phyloP scores from a whole-genome alignment of 1,140 invertebrate species.

The Drosophila biarmipes region DNA sequence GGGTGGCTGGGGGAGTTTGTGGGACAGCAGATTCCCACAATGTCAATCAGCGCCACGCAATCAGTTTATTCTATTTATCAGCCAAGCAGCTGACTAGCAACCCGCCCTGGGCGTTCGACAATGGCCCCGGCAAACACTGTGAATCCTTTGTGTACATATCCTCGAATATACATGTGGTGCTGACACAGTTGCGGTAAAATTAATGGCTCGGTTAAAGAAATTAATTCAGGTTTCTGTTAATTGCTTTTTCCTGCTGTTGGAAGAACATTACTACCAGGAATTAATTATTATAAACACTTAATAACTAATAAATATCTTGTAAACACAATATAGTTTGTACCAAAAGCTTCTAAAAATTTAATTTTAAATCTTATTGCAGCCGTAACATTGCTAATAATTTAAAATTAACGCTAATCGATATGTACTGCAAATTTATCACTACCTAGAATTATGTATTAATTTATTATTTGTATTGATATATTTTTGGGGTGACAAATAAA shows the following conservation, averaged over 20 bases:
- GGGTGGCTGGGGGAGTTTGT: conserved; percentile 2
- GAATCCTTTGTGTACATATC: conserved; percentile 45
- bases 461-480: too few relatives aligned
- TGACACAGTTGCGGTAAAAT: conserved; percentile 22
- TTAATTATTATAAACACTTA: neutral
- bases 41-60: conserved; percentile 71
- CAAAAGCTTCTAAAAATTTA: too few relatives aligned
- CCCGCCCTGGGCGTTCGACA: conserved; percentile 46
- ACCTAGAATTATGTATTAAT: too few relatives aligned
- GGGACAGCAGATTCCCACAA: conserved; percentile 53
- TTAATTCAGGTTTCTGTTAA: neutral
- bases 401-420: too few relatives aligned
- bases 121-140: conserved; percentile 35
- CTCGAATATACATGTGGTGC: conserved; percentile 7
- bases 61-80: conserved; percentile 80
- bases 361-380: too few relatives aligned
- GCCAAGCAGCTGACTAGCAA: conserved; percentile 69
- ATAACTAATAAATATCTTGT: neutral
- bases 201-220: neutral
- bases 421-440: too few relatives aligned
- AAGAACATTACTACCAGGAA: neutral
- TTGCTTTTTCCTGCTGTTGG: neutral
- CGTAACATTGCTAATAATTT: too few relatives aligned
- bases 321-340: too few relatives aligned
- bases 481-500: too few relatives aligned